Evolutionary conservation across 2,888 invertebrate genomes (phyloP), one percentile per base, ranked within the genome.

Genomic region (Acronicta psi): DNA sequence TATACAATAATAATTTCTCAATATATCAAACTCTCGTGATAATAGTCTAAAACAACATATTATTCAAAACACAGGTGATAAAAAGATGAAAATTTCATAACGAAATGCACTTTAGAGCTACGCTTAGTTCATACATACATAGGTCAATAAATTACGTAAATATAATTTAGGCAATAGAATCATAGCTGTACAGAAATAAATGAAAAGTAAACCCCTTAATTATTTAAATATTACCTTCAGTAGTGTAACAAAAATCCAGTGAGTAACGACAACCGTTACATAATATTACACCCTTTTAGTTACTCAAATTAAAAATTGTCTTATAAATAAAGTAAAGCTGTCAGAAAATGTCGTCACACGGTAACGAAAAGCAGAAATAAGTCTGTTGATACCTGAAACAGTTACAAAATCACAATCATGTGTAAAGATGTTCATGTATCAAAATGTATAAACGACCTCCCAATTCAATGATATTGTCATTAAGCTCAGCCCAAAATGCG

Each of bases 1-100:
- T 90, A 87, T 92, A 92, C 91, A 93, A 93, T 93, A 91, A 92
- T 92, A 92, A 92, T 92, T 92, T 93, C 90, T 90, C 90, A 90
- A 89, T 90, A 90, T 89, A 89, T 90, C 90, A 88, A 92, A 92
- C 91, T 90, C 88, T 90, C 85, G 87, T 86, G 89, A 90, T 87
- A 79, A 74, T 75, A 87, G 82, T 88, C 87, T 86, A 85, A 88
- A 81, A 90, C 90, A 93, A 93, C 90, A 85, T 88, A 87, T 86
- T 85, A 85, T 86, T 87, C 70, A 86, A 87, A 92, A 91, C 90
- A 87, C 88, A 90, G 80, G 81, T 89, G 87, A 89, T 86, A 89
- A 81, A 87, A 85, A 85, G 86, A 82, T 88, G 86, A 84, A 87
- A 68, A 85, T 85, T 86, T 79, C 81, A 82, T 85, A 93, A 93